A percentile compares a stretch with the other conserved stretches of the same genome.
These are phyloP conservation scores for Spea multiplicata DNA, from an alignment of 2,113 vertebrate species.

Conservation along the genomic window DNA sequence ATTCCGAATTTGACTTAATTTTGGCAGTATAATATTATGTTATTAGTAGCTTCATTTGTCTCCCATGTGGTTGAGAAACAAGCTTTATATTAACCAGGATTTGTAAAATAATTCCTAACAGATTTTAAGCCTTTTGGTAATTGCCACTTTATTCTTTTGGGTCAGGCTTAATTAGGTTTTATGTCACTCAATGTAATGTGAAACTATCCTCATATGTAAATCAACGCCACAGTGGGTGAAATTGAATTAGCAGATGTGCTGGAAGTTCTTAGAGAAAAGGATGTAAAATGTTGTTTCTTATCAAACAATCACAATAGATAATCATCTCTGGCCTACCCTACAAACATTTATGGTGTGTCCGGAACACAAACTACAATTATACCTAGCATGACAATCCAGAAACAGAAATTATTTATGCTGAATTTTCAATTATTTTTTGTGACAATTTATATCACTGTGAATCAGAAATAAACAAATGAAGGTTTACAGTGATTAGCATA, in stretches of 20 bases:
- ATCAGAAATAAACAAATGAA: constrained; percentile 54
- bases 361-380: constrained; percentile 37
- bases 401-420: constrained; percentile 13
- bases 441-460: constrained; percentile 51
- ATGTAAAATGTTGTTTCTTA: constrained; percentile 34
- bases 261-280: constrained; percentile 9
- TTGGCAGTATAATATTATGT: too few species aligned
- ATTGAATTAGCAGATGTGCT: constrained; percentile 47
- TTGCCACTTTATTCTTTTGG: constrained; percentile 49
- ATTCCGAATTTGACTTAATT: too few species aligned
- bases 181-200: constrained; percentile 56
- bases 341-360: constrained; percentile 41
- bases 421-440: constrained; percentile 11
- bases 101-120: constrained; percentile 24
- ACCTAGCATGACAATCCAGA: constrained; percentile 8
- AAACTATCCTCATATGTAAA: constrained; percentile 61
- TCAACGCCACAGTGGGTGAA: constrained; percentile 45
- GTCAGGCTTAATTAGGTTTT: constrained; percentile 57
- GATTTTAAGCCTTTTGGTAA: constrained; percentile 25
- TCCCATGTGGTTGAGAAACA: constrained; percentile 11
- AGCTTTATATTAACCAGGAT: constrained; percentile 6
- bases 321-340: neutral
- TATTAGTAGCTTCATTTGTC: constrained; percentile 26
- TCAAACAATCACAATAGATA: constrained; percentile 6
- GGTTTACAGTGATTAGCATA: constrained; percentile 48